Conservation (phyloP, 2,797 vertebrate genomes). For the Neosilurus mollespiculum region DNA sequence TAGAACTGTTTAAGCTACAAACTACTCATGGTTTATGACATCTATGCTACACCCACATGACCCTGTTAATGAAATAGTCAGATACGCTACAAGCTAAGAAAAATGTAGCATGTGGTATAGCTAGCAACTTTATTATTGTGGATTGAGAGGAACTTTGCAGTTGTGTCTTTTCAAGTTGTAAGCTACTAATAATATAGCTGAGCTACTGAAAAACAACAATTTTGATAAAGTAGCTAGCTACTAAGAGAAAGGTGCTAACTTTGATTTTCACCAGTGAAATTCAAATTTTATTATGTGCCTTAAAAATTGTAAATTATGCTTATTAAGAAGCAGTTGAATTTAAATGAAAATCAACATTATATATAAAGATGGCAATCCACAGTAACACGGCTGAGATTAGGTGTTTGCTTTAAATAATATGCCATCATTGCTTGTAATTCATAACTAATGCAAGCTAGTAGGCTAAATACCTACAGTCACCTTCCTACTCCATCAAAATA, state of each 20-base stretch:
- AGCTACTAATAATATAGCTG: neutral
- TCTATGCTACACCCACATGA: neutral
- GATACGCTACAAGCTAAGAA: neutral
- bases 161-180: neutral
- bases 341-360: neutral
- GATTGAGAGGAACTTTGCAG: neutral
- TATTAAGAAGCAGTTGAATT: neutral
- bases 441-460: too few relatives aligned
- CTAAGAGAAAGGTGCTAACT: neutral
- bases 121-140: neutral
- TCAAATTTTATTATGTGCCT: neutral
- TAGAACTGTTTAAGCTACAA: neutral
- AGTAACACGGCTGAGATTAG: neutral
- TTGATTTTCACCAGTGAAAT: too few relatives aligned
- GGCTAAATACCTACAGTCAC: neutral
- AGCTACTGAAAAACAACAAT: neutral
- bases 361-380: neutral
- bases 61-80: neutral
- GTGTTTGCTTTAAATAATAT: neutral
- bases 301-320: neutral
- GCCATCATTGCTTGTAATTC: neutral
- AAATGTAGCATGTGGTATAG: neutral
- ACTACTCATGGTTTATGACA: neutral
- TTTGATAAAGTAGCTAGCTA: neutral
- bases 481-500: neutral